Evolutionary conservation across 2,888 invertebrate genomes (phyloP).

Genomic region (Agrochola litura): DNA sequence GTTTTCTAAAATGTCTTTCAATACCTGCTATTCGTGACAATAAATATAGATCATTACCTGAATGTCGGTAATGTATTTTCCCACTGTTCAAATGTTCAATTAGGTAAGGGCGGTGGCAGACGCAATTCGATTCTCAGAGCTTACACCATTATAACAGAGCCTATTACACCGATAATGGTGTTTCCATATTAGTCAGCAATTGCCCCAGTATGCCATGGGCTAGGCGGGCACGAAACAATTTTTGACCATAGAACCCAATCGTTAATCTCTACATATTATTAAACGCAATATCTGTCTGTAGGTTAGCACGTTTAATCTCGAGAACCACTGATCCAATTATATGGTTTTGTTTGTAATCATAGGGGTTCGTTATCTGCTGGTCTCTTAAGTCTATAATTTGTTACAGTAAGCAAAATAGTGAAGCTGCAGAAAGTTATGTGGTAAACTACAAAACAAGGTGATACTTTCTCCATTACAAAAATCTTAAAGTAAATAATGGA

Average conservation of each 20-base stretch:
- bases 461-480: slow-evolving; percentile 38
- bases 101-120: slow-evolving; percentile 77
- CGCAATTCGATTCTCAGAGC: slow-evolving; percentile 75
- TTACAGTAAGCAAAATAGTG: slow-evolving; percentile 36
- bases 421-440: slow-evolving; percentile 4
- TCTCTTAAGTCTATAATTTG: slow-evolving; percentile 25
- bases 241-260: slow-evolving; percentile 77
- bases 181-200: slow-evolving; percentile 83
- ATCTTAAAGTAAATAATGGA: slow-evolving; percentile 47
- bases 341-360: slow-evolving; percentile 42
- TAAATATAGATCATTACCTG: slow-evolving; percentile 36
- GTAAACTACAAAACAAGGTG: background rate
- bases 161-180: slow-evolving; percentile 79
- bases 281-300: slow-evolving; percentile 50
- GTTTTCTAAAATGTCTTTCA: background rate
- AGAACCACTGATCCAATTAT: slow-evolving; percentile 53
- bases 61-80: slow-evolving; percentile 64
- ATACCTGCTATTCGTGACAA: slow-evolving; percentile 7
- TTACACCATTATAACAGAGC: slow-evolving; percentile 79
- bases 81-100: slow-evolving; percentile 74
- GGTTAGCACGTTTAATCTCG: slow-evolving; percentile 52
- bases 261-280: slow-evolving; percentile 64
- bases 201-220: slow-evolving; percentile 83
- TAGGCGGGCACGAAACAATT: slow-evolving; percentile 80
- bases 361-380: slow-evolving; percentile 19